Evolutionary conservation across 2,797 vertebrate genomes (phyloP), one percentile per base, ranked within the genome.

Genomic region (Sardinella longiceps): DNA sequence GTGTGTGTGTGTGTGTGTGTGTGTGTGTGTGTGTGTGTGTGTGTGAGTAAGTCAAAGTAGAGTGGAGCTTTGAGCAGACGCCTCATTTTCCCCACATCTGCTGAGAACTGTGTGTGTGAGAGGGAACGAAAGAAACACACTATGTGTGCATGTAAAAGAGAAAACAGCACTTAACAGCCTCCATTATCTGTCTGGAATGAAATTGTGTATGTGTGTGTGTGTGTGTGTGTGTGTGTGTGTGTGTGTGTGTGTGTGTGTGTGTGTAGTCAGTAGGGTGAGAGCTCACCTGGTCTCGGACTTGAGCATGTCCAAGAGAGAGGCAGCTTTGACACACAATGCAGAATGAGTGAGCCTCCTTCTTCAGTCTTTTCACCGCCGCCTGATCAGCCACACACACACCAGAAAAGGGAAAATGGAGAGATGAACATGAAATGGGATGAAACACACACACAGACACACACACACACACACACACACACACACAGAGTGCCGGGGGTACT

Each of bases 21-120:
- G 23, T 58, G 23, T 58, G 53, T 9, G 56, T 10, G n/a, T 60
- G 56, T 25, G n/a, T 60, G 56, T n/a, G 7, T 66, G 60, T 66
- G 60, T 66, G 25, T 30, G 60, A 56, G 51, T 56, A 18, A 12
- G 53, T 9, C 23, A 1, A 10, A 25, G 56, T 94, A 93, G 46
- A 91, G 90, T 0, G 96, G 96, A 12, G 93, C 92, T 87, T 90
- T 93, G 51, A 99, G 93, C 18, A 99, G 92, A 43, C 91, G 90
- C 6, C 89, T 89, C 66, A 95, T 92, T 46, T 96, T 97, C 85
- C 91, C 94, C 1, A 91, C 92, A 51, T 99, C 97, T 28, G 97
- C 96, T 0, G 97, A 98, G 86, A 96, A 98, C 97, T 99, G 60
- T 66, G 60, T 30, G 12, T 60, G 56, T 60, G 56, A 43, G n/a